phyloP scores from a whole-genome alignment of 1,140 invertebrate genomes.

The Telenomus remus region DNA sequence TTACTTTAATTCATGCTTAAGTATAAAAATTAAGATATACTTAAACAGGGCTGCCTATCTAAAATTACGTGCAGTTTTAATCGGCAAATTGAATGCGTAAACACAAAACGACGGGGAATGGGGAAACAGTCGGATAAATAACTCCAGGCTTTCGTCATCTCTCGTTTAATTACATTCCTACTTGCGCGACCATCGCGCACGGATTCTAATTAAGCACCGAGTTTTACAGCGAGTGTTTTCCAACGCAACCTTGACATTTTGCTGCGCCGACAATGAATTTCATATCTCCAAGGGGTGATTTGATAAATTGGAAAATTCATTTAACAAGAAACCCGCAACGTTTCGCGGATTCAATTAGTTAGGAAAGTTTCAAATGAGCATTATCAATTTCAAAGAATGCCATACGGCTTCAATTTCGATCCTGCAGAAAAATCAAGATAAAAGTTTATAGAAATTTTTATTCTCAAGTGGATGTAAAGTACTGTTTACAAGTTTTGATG shows the following conservation, averaged over 20 bases:
- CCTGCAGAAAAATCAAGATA: no score
- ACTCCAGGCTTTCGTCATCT: constrained; percentile 53
- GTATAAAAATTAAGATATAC: constrained; percentile 37
- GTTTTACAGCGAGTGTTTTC: constrained; percentile 19
- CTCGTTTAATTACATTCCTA: constrained; percentile 52
- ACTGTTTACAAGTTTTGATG: no score
- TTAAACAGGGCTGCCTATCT: constrained; percentile 4
- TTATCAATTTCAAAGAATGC: no score
- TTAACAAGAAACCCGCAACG: constrained; percentile 6
- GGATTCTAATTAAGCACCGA: constrained; percentile 50
- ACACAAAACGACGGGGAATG: constrained; percentile 38
- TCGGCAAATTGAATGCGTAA: constrained; percentile 33
- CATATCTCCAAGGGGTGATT: background rate
- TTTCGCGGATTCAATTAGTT: no score
- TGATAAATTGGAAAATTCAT: background rate
- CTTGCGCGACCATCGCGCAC: constrained; percentile 35
- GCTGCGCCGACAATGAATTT: constrained; percentile 46
- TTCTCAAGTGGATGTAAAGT: no score
- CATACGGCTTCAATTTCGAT: no score
- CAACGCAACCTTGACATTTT: constrained; percentile 55
- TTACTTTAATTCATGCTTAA: constrained; percentile 24
- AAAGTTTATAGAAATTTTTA: no score
- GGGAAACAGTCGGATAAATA: constrained; percentile 49
- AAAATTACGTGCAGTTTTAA: constrained; percentile 41
- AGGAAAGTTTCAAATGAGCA: no score